Conservation (phyloP, 2,113 vertebrate species). For the Trochalopteron elliotii region DNA sequence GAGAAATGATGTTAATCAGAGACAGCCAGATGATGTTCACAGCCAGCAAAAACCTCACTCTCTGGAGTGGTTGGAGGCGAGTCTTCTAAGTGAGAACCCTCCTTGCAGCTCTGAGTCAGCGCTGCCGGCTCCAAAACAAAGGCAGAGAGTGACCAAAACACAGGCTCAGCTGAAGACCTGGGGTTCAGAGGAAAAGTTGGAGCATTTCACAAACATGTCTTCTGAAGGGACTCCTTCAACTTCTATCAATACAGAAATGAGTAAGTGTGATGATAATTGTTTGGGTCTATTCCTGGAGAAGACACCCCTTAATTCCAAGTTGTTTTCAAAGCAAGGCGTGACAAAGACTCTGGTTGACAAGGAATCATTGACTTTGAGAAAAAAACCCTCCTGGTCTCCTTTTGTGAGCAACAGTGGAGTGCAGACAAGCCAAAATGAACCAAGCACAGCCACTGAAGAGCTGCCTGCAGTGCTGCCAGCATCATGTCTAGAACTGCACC, state of each 20-base stretch:
- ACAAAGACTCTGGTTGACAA: slow-evolving; percentile 73
- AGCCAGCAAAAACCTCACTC: slow-evolving; percentile 73
- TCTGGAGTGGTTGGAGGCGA: slow-evolving; percentile 47
- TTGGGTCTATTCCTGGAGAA: slow-evolving; percentile 55
- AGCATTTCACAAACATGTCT: slow-evolving; percentile 41
- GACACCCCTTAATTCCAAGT: slow-evolving; percentile 61
- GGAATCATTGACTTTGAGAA: slow-evolving; percentile 77
- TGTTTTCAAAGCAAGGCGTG: slow-evolving; percentile 71
- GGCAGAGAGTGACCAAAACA: slow-evolving; percentile 52
- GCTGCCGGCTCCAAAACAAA: slow-evolving; percentile 62
- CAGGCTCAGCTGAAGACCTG: slow-evolving; percentile 55
- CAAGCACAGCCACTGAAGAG: slow-evolving; percentile 71
- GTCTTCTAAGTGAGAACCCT: slow-evolving; percentile 25
- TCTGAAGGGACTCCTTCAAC: slow-evolving; percentile 66
- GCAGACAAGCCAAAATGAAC: slow-evolving; percentile 74
- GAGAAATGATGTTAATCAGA: slow-evolving; percentile 68
- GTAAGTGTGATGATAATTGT: slow-evolving; percentile 10
- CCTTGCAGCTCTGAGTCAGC: slow-evolving; percentile 73
- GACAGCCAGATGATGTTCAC: slow-evolving; percentile 54
- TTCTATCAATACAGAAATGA: not conserved
- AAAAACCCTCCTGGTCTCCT: slow-evolving; percentile 69
- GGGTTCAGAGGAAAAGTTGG: slow-evolving; percentile 49
- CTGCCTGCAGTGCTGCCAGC: slow-evolving; percentile 71
- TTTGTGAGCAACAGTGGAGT: slow-evolving; percentile 69
- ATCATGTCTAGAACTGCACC: slow-evolving; percentile 61